Conservation (phyloP, 2,113 vertebrate genomes). For the Abramis brama region DNA sequence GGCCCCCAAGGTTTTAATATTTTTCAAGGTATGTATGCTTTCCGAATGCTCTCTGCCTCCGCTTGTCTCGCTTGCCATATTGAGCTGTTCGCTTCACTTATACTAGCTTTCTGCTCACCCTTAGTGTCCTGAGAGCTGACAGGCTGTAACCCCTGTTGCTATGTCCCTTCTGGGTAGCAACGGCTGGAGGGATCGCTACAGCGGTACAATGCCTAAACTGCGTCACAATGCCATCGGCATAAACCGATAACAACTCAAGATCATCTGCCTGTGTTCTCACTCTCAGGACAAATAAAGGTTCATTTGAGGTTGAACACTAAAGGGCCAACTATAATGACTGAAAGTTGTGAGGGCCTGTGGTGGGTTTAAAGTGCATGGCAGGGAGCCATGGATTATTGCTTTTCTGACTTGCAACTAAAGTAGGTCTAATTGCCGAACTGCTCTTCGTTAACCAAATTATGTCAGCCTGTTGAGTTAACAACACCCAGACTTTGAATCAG, state of each 20-base stretch:
- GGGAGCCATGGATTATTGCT: conserved; percentile 18
- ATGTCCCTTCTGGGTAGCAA: not conserved
- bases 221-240: not conserved
- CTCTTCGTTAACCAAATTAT: not conserved
- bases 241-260: conserved; percentile 6
- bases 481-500: conserved; percentile 1
- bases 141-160: conserved; percentile 21
- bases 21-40: conserved; percentile 80
- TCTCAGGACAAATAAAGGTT: not conserved
- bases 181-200: not conserved
- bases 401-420: not conserved
- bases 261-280: not conserved
- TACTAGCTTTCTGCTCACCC: not conserved
- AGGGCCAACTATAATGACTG: not conserved
- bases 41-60: conserved; percentile 45
- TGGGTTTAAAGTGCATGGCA: not conserved
- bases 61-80: not conserved
- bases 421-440: not conserved
- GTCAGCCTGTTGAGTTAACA: not conserved
- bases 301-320: not conserved
- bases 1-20: conserved; percentile 77
- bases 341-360: not conserved
- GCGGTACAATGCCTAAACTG: not conserved
- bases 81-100: not conserved
- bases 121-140: conserved; percentile 29